phyloP scores from a whole-genome alignment of 2,888 invertebrate genomes.

The Tiphia femorata region DNA sequence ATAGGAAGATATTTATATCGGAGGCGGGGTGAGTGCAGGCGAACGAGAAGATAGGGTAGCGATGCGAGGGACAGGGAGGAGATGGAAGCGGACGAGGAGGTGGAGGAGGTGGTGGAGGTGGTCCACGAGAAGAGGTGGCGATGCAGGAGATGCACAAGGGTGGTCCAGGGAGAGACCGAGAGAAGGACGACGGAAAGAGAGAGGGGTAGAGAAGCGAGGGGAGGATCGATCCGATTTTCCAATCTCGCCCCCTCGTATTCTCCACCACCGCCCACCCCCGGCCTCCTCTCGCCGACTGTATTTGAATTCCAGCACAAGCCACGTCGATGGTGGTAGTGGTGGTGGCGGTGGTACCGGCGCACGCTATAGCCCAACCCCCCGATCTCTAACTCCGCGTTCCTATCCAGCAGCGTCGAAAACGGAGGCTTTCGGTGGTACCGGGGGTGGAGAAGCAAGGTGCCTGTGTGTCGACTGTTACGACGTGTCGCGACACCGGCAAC shows the following conservation, averaged over 20 bases:
- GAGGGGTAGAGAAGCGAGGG: constrained; percentile 15
- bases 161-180: constrained; percentile 19
- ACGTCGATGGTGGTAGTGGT: too few species aligned
- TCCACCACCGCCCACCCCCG: too few species aligned
- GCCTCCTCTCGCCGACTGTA: too few species aligned
- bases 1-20: constrained; percentile 48
- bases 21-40: constrained; percentile 16
- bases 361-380: constrained; percentile 25
- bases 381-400: constrained; percentile 24
- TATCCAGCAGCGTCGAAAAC: constrained; percentile 13
- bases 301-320: constrained; percentile 59
- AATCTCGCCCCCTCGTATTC: constrained; percentile 59
- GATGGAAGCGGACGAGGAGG: neutral
- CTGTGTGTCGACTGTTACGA: constrained; percentile 16
- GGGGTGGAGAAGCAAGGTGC: too few species aligned
- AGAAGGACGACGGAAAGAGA: constrained; percentile 30
- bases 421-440: neutral
- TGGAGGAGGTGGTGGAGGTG: constrained; percentile 19
- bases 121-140: constrained; percentile 5
- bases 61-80: constrained; percentile 1
- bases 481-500: constrained; percentile 33
- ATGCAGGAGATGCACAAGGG: constrained; percentile 28
- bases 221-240: constrained; percentile 63
- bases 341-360: constrained; percentile 16
- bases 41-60: constrained; percentile 29